These are phyloP conservation scores for Malurus alboscapulatus DNA, from an alignment of 2,113 vertebrate species.

Conservation along the genomic window DNA sequence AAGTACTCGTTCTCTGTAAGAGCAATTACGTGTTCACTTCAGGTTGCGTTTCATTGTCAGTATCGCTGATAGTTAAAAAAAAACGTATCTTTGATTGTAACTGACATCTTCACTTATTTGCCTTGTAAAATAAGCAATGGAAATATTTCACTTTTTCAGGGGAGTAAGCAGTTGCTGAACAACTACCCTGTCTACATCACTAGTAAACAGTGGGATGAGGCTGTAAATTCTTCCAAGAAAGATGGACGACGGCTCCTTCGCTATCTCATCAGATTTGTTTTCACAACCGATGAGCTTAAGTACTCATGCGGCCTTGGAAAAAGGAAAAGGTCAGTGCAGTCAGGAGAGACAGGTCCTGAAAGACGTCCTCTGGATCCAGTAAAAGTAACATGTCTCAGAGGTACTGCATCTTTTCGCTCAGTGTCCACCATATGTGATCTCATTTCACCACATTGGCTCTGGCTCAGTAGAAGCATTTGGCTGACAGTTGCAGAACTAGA, in stretches of 20 bases:
- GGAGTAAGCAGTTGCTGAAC: conserved; percentile 96
- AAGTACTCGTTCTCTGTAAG: conserved; percentile 56
- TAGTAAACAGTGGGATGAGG: conserved; percentile 99
- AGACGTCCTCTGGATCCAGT: conserved; percentile 97
- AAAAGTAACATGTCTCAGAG: conserved; percentile 99
- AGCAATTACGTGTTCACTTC: conserved; percentile 52
- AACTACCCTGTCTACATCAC: conserved; percentile 99
- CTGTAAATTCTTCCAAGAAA: conserved; percentile 98
- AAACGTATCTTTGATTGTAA: conserved; percentile 40
- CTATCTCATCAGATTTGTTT: conserved; percentile 98
- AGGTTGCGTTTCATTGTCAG: conserved; percentile 43
- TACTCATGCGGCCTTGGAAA: conserved; percentile 99
- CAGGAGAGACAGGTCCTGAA: conserved; percentile 94
- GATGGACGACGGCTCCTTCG: conserved; percentile 93
- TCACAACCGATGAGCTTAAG: conserved; percentile 98
- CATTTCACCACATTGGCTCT: conserved; percentile 82
- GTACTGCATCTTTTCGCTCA: conserved; percentile 86
- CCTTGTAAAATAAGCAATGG: conserved; percentile 42
- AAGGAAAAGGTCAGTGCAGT: conserved; percentile 98
- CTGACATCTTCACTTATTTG: conserved; percentile 39
- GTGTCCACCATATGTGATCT: conserved; percentile 77
- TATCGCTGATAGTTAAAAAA: neutral
- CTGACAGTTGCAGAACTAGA: conserved; percentile 44
- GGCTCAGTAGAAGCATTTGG: conserved; percentile 68
- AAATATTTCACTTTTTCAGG: conserved; percentile 77